Evolutionary conservation across 2,113 vertebrate species (phyloP).

Genomic region (Eulemur macaco): DNA sequence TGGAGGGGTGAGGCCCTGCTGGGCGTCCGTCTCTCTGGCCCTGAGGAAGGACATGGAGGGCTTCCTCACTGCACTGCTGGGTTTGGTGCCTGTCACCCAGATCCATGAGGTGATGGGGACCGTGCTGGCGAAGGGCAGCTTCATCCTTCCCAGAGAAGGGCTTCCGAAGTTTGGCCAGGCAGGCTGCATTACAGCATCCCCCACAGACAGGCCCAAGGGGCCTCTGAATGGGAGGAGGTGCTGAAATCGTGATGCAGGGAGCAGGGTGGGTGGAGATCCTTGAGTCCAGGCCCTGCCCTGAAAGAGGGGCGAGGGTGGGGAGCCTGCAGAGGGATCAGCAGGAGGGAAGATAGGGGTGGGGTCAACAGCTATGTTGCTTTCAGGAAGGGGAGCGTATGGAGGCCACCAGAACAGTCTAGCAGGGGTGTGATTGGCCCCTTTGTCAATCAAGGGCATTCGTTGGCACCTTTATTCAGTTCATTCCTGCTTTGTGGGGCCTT

Average conservation of each 20-base stretch:
- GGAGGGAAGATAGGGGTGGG: neutral
- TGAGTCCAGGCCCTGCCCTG: neutral
- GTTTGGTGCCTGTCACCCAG: slow-evolving; percentile 81
- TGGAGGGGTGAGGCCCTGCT: too few relatives aligned
- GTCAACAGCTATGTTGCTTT: neutral
- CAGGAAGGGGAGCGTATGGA: neutral
- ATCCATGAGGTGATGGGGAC: slow-evolving; percentile 87
- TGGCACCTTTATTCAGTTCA: neutral
- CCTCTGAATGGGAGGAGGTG: neutral
- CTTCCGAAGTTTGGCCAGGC: slow-evolving; percentile 76
- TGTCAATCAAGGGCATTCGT: neutral
- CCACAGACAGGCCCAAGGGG: neutral
- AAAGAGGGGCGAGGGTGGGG: neutral
- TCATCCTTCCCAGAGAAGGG: slow-evolving; percentile 85
- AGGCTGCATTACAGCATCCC: neutral
- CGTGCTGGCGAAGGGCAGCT: slow-evolving; percentile 86
- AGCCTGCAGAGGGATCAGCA: neutral
- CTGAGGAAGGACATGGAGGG: slow-evolving; percentile 86
- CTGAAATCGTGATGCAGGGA: too few relatives aligned
- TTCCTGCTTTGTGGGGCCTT: neutral
- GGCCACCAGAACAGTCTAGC: neutral
- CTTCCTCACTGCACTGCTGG: slow-evolving; percentile 78
- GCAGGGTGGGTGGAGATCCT: neutral
- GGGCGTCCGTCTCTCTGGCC: slow-evolving; percentile 65
- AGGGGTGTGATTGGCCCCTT: neutral